phyloP scores from a whole-genome alignment of 2,113 vertebrate species.

The Zosterops japonicus region DNA sequence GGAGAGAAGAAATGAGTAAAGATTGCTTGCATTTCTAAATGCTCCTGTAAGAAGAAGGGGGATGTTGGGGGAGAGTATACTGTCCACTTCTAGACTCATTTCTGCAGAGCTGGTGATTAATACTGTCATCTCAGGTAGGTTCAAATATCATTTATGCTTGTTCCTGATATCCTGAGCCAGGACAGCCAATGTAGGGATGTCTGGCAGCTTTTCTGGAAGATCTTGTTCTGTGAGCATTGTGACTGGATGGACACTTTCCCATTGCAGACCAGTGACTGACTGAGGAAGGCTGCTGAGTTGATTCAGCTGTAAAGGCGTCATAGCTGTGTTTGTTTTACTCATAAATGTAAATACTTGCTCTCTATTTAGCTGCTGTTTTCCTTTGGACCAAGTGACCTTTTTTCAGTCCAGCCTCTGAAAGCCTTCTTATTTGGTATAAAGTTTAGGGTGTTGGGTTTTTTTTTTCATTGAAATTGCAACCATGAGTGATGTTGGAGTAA shows the following conservation, averaged over 20 bases:
- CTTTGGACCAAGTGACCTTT: neutral
- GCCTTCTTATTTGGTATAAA: neutral
- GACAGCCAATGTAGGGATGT: neutral
- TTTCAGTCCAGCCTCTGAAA: neutral
- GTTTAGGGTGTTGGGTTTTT: neutral
- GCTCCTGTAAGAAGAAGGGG: neutral
- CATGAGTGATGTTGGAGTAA: neutral
- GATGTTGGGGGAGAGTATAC: neutral
- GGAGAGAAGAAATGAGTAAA: neutral
- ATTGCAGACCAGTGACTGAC: neutral
- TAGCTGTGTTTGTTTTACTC: neutral
- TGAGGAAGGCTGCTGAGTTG: neutral
- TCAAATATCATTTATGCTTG: neutral
- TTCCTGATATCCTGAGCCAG: neutral
- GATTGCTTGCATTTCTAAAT: neutral
- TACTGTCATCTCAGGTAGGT: neutral
- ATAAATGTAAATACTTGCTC: neutral
- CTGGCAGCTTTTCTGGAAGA: neutral
- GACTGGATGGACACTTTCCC: neutral
- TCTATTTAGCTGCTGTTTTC: neutral
- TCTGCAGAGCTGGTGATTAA: neutral
- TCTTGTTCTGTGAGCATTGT: rapidly evolving
- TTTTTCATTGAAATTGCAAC: neutral
- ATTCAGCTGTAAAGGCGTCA: neutral
- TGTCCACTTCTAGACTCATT: neutral